These are phyloP conservation scores for Astyanax mexicanus DNA, from an alignment of 2,797 vertebrate species.

Conservation along the genomic window DNA sequence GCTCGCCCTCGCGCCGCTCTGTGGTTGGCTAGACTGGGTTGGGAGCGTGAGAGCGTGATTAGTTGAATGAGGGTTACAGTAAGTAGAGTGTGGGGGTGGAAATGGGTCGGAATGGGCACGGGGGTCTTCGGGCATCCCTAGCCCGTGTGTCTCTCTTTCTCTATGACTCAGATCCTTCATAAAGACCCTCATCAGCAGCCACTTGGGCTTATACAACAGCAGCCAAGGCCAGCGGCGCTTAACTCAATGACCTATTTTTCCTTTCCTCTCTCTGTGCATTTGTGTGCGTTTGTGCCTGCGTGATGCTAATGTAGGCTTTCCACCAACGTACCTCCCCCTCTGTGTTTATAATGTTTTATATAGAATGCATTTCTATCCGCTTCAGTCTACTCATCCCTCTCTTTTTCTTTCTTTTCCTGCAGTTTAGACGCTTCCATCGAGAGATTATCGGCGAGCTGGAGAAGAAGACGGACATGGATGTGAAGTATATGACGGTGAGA, in stretches of 20 bases:
- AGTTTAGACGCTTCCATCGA: slow-evolving; percentile 95
- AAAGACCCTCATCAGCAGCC: neutral
- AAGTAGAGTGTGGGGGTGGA: neutral
- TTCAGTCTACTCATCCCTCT: neutral
- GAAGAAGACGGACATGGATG: slow-evolving; percentile 93
- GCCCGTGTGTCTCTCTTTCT: too few relatives aligned
- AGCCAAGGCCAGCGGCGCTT: slow-evolving; percentile 8
- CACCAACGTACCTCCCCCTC: neutral
- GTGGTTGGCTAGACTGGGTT: neutral
- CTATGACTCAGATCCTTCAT: slow-evolving; percentile 31
- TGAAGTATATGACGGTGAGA: slow-evolving; percentile 97
- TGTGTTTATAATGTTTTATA: neutral
- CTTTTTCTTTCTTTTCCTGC: slow-evolving; percentile 43
- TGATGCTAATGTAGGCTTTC: neutral
- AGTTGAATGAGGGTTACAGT: neutral
- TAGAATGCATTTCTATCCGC: neutral
- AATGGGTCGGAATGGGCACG: neutral
- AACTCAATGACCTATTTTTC: slow-evolving; percentile 8
- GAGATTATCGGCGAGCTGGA: slow-evolving; percentile 93
- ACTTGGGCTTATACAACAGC: slow-evolving; percentile 30
- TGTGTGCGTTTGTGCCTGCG: slow-evolving; percentile 2
- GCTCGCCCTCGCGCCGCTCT: slow-evolving; percentile 8
- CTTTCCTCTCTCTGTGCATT: neutral
- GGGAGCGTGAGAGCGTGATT: neutral
- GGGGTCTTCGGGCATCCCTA: slow-evolving; percentile 26